phyloP scores from a whole-genome alignment of 2,113 vertebrate genomes.

The Cebidichthys violaceus region DNA sequence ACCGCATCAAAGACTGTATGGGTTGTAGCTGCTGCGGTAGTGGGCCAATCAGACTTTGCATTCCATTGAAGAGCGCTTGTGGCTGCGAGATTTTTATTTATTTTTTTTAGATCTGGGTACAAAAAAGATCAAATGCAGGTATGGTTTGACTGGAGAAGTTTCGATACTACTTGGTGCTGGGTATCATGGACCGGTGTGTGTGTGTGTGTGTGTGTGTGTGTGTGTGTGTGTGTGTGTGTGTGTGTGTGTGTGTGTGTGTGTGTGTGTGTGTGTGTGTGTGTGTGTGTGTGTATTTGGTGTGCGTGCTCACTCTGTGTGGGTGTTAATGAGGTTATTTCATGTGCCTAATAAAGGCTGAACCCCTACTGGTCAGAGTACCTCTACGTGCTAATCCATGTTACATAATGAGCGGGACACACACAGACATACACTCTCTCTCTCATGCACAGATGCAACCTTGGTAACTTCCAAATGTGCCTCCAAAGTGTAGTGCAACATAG shows the following conservation, averaged over 20 bases:
- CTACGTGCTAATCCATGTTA: conserved; percentile 52
- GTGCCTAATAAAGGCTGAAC: conserved; percentile 57
- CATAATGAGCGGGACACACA: conserved; percentile 19
- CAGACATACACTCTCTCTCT: not conserved
- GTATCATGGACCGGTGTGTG: too few species aligned
- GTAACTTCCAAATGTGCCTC: conserved; percentile 39
- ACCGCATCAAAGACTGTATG: too few species aligned
- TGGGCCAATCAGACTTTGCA: too few species aligned
- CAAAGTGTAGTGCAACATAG: conserved; percentile 22
- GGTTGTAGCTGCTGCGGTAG: too few species aligned
- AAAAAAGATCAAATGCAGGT: too few species aligned
- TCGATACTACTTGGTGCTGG: not conserved
- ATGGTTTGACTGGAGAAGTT: not conserved
- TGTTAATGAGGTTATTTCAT: conserved; percentile 54
- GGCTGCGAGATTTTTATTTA: too few species aligned
- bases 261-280: too few species aligned
- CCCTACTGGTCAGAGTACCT: conserved; percentile 44
- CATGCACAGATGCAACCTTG: not conserved
- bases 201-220: too few species aligned
- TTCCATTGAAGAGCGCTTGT: too few species aligned
- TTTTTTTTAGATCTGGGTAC: too few species aligned
- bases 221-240: too few species aligned
- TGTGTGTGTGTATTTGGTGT: not conserved
- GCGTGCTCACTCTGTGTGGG: not conserved
- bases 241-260: too few species aligned